Conservation (phyloP, 2,888 invertebrate species). For the Polydrusus pterygomalis region DNA sequence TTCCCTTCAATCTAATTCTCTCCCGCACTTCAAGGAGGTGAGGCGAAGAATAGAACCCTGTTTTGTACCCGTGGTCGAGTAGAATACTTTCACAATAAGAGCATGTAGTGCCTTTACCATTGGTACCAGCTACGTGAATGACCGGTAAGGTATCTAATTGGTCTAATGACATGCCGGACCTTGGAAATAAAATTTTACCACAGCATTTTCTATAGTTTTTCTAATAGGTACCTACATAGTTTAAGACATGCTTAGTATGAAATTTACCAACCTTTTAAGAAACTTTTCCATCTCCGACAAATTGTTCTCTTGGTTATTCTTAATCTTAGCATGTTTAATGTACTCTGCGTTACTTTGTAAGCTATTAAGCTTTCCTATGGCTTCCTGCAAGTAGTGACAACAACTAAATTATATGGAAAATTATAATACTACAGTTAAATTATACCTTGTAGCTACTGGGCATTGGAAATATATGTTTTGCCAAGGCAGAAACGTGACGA, state of each 20-base stretch:
- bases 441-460: constrained; percentile 31
- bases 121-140: constrained; percentile 97
- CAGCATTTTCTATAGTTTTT: neutral
- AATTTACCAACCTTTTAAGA: constrained; percentile 55
- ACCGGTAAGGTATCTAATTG: constrained; percentile 85
- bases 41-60: constrained; percentile 97
- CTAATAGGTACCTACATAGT: no score
- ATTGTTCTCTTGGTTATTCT: constrained; percentile 61
- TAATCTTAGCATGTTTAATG: constrained; percentile 73
- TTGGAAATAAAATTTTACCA: constrained; percentile 57
- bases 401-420: neutral
- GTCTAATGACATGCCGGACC: constrained; percentile 79
- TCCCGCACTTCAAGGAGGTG: constrained; percentile 95
- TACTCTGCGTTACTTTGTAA: constrained; percentile 83
- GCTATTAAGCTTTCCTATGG: constrained; percentile 80
- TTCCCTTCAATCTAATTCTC: constrained; percentile 91
- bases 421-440: neutral
- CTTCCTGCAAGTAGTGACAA: constrained; percentile 76
- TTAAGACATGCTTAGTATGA: no score
- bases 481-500: neutral
- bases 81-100: constrained; percentile 94
- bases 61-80: constrained; percentile 86
- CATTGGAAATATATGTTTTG: constrained; percentile 9
- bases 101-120: constrained; percentile 98
- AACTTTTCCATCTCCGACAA: constrained; percentile 58